phyloP scores from a whole-genome alignment of 1,140 invertebrate genomes.

The Drosophila littoralis region DNA sequence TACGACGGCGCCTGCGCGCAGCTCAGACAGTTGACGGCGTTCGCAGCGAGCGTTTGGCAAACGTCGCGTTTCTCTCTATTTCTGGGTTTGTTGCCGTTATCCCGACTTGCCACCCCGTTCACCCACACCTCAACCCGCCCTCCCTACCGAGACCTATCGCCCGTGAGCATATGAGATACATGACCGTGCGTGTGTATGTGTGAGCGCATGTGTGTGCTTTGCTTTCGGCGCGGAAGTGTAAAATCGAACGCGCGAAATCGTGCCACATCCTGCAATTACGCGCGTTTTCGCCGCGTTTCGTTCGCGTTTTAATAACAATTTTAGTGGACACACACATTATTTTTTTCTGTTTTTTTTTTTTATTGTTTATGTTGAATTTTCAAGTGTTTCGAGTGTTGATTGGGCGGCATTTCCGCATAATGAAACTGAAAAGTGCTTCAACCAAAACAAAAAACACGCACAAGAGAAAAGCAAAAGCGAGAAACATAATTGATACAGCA shows the following conservation, averaged over 20 bases:
- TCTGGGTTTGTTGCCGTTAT: conserved; percentile 24
- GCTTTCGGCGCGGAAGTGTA: conserved; percentile 7
- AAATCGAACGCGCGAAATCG: conserved; percentile 3
- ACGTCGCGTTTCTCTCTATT: conserved; percentile 54
- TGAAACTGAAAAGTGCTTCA: conserved; percentile 53
- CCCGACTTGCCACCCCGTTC: neutral
- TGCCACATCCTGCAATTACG: conserved; percentile 49
- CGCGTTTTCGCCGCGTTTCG: conserved; percentile 31
- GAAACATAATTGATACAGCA: conserved; percentile 7
- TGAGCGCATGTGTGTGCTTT: conserved; percentile 14
- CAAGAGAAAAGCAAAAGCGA: conserved; percentile 26
- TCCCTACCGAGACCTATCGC: neutral
- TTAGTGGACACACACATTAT: conserved; percentile 14
- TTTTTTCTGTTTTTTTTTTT: conserved; percentile 6
- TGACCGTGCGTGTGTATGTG: conserved; percentile 9
- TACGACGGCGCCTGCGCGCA: conserved; percentile 64
- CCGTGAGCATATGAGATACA: conserved; percentile 18
- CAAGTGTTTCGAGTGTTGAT: conserved; percentile 40
- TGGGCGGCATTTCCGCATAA: conserved; percentile 66
- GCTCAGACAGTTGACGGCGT: conserved; percentile 76
- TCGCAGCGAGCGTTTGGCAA: conserved; percentile 64
- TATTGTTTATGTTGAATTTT: conserved; percentile 16
- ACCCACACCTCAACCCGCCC: neutral
- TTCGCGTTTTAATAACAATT: conserved; percentile 22
- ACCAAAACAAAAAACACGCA: conserved; percentile 17